These are phyloP conservation scores for Mesorhabditis spiculigera DNA, from an alignment of 2,888 invertebrate genomes.

Conservation along the genomic window DNA sequence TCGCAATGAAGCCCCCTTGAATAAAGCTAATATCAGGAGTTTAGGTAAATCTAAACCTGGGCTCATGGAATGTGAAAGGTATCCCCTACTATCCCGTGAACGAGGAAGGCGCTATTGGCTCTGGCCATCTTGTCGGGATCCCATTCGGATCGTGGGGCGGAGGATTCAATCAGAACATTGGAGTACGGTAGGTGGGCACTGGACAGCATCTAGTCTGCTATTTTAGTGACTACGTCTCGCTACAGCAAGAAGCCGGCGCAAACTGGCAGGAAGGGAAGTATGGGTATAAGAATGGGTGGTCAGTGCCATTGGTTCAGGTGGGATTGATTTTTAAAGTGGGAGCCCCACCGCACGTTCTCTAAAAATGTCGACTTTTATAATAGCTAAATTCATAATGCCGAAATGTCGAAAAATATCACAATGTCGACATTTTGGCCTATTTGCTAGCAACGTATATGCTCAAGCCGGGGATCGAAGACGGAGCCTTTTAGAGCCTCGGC, in stretches of 20 bases:
- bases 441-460: no score
- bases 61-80: constrained; percentile 42
- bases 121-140: constrained; percentile 31
- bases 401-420: neutral
- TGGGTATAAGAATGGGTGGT: constrained; percentile 51
- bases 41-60: constrained; percentile 3
- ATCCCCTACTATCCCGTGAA: constrained; percentile 49
- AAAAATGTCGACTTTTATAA: neutral
- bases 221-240: constrained; percentile 42
- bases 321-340: neutral
- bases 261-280: constrained; percentile 49
- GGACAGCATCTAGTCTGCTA: neutral
- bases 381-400: neutral
- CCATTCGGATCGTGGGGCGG: constrained; percentile 51
- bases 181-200: constrained; percentile 21
- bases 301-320: constrained; percentile 43
- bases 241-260: constrained; percentile 40
- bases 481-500: neutral
- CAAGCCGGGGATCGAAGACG: no score
- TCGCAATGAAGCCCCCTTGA: neutral
- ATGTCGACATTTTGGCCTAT: no score
- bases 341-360: neutral
- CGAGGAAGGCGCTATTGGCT: constrained; percentile 46
- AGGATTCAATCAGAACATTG: constrained; percentile 44
- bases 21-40: neutral